Evolutionary conservation across 1,140 invertebrate genomes (phyloP).

Genomic region (Acromyrmex charruanus): DNA sequence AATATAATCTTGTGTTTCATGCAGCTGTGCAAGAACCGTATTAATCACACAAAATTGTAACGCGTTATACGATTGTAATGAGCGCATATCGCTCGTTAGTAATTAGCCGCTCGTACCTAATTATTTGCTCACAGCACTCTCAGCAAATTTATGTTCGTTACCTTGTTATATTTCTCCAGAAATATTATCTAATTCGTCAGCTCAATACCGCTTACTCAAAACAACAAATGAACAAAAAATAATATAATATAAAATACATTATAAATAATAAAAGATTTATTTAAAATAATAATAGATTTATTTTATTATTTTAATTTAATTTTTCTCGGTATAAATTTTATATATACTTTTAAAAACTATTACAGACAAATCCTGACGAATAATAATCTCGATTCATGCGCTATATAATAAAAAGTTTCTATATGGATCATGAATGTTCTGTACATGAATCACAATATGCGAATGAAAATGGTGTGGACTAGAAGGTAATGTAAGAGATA

Average conservation of each 20-base stretch:
- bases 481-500: background rate
- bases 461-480: background rate
- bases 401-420: background rate
- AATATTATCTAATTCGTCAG: background rate
- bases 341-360: background rate
- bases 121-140: constrained; percentile 16
- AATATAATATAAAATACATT: background rate
- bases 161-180: background rate
- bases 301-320: constrained; percentile 2
- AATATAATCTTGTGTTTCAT: constrained; percentile 23
- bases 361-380: background rate
- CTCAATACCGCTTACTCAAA: background rate
- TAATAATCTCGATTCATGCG: background rate
- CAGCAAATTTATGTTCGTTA: background rate
- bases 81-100: constrained; percentile 40
- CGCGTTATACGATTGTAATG: constrained; percentile 9
- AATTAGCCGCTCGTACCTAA: constrained; percentile 29
- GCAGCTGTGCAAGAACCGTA: constrained; percentile 11
- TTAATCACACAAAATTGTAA: constrained; percentile 49
- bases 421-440: background rate
- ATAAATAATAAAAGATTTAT: background rate
- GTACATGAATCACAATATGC: background rate
- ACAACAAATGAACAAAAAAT: background rate
- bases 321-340: background rate
- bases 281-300: background rate